These are phyloP conservation scores for Thecocarcelia acutangulata DNA, from an alignment of 2,888 invertebrate genomes.

Conservation along the genomic window DNA sequence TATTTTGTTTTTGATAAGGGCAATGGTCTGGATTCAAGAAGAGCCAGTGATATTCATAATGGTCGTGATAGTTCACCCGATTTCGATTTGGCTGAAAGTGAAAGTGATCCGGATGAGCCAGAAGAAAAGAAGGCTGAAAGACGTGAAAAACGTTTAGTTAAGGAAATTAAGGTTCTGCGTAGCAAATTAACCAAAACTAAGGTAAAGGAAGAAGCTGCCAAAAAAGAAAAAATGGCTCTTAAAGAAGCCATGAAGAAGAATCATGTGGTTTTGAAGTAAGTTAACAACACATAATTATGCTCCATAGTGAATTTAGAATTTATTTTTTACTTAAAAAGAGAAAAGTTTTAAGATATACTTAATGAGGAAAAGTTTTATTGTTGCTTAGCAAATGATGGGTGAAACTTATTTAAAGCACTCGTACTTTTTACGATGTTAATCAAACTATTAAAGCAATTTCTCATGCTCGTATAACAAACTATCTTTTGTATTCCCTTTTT, in stretches of 20 bases:
- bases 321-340: no score
- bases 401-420: no score
- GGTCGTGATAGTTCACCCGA: slow-evolving; percentile 84
- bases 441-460: no score
- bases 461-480: no score
- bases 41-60: slow-evolving; percentile 79
- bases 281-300: slow-evolving; percentile 19
- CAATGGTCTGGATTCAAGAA: slow-evolving; percentile 78
- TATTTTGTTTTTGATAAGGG: slow-evolving; percentile 71
- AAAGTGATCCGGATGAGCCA: slow-evolving; percentile 86
- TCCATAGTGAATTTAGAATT: no score
- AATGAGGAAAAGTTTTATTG: no score
- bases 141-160: slow-evolving; percentile 86
- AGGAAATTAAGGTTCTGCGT: slow-evolving; percentile 79
- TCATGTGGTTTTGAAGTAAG: slow-evolving; percentile 87
- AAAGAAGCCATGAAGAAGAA: slow-evolving; percentile 92
- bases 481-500: no score
- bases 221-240: slow-evolving; percentile 89
- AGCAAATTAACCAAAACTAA: slow-evolving; percentile 83
- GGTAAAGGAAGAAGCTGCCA: slow-evolving; percentile 87
- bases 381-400: no score
- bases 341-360: no score
- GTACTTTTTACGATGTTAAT: no score
- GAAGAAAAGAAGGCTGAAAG: slow-evolving; percentile 85
- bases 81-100: slow-evolving; percentile 84